Evolutionary conservation across 2,113 vertebrate species (phyloP), one percentile per base, ranked within the genome.

Genomic region (Aegypius monachus): DNA sequence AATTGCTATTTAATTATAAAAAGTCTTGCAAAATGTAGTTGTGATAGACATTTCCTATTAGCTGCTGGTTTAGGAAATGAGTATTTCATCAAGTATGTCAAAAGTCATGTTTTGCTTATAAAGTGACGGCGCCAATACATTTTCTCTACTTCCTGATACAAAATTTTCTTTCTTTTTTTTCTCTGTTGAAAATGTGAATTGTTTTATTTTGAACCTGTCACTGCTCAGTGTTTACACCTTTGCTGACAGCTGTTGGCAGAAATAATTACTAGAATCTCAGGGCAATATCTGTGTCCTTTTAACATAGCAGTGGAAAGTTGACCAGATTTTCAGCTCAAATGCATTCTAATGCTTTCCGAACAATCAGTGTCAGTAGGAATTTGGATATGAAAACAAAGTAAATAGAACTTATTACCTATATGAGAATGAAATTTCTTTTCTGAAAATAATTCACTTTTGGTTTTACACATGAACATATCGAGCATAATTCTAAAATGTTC

Each of bases 61-160:
- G 27, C 87, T 97, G 84, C 81, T 87, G 87, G n/a, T 97, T 95
- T 96, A 96, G 90, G 94, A 95, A 95, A 97, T 96, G 5, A 93
- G 43, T 91, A 72, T 97, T 97, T 96, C 82, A 90, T 94, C 84
- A 86, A 89, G 58, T 95, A 34, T 73, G 73, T 90, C 67, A 71
- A 66, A 96, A 88, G 93, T 96, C 89, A 81, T 83, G 58, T 95
- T 98, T 98, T 93, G 71, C 83, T 86, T 95, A 77, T 96, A 75
- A 97, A 97, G 73, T 96, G 96, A 94, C 84, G 86, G 77, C 75
- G 90, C 75, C 96, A 90, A 78, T 97, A 52, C 3, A 11, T 82
- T 89, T 89, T 80, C 38, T 86, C 31, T 2, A 6, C 27, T 80
- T 81, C 13, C 32, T 52, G 29, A 53, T 71, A 23, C 0, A 58